Conservation (phyloP, 2,113 vertebrate genomes). For the Gymnobelideus leadbeateri region DNA sequence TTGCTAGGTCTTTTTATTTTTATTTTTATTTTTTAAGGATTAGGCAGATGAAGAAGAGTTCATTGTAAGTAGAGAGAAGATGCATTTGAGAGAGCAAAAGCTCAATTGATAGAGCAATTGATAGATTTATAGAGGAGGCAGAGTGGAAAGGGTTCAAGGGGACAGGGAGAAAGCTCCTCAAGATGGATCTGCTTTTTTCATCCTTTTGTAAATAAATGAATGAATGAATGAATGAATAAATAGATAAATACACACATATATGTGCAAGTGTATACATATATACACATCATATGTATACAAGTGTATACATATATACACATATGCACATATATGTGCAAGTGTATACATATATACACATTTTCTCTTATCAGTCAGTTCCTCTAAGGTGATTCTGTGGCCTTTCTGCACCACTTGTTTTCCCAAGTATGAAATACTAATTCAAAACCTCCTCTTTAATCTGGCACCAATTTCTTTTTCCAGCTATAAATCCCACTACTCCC, state of each 20-base stretch:
- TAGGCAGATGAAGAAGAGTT: background rate
- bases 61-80: background rate
- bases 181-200: background rate
- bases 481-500: conserved; percentile 5
- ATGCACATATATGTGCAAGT: no score
- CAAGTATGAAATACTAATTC: conserved; percentile 11
- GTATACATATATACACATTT: background rate
- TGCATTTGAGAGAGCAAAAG: background rate
- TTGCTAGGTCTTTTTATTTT: background rate
- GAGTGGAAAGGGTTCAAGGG: background rate
- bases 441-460: background rate
- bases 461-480: background rate
- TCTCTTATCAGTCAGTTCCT: background rate
- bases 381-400: background rate
- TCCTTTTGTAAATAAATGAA: background rate
- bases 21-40: background rate
- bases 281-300: no score
- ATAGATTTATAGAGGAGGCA: background rate
- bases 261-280: no score
- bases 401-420: background rate
- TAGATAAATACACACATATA: no score
- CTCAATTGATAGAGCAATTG: background rate
- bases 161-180: background rate
- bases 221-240: no score
- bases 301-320: no score